Percentiles rank a stretch among this genome's conserved stretches.
phyloP scores from a whole-genome alignment of 2,797 vertebrate species.

The Perodicticus potto region DNA sequence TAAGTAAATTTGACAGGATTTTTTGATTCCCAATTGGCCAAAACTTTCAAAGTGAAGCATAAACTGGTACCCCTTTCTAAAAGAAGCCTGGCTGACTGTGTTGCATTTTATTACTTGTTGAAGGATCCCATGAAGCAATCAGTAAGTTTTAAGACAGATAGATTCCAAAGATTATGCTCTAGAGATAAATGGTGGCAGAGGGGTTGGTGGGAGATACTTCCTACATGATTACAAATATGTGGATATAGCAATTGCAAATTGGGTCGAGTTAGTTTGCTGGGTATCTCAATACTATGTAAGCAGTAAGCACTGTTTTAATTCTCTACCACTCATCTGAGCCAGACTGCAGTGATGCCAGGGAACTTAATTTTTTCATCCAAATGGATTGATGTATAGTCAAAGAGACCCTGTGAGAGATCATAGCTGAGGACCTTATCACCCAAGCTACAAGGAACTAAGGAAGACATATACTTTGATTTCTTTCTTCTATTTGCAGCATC shows the following conservation, averaged over 20 bases:
- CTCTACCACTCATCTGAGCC: neutral
- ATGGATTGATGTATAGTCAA: neutral
- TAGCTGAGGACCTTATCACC: neutral
- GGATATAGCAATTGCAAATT: neutral
- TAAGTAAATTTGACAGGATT: conserved; percentile 83
- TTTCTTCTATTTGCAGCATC: conserved; percentile 46
- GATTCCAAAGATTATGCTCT: neutral
- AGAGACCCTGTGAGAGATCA: neutral
- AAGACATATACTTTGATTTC: conserved; percentile 61
- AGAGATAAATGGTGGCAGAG: neutral
- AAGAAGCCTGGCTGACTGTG: neutral
- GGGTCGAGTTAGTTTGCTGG: neutral
- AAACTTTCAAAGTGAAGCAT: neutral
- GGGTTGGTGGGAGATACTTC: neutral
- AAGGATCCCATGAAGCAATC: neutral
- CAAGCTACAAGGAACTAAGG: neutral
- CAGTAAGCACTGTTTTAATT: neutral
- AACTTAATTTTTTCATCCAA: neutral
- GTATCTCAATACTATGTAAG: neutral
- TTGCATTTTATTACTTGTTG: conserved; percentile 18
- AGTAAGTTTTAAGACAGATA: conserved; percentile 16
- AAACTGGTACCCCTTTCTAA: neutral
- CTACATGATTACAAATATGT: neutral
- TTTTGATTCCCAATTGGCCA: conserved; percentile 24
- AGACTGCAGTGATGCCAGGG: neutral